Base-by-base conservation (phyloP, 2,113 vertebrate genomes). In the Nyctibius bracteatus region DNA sequence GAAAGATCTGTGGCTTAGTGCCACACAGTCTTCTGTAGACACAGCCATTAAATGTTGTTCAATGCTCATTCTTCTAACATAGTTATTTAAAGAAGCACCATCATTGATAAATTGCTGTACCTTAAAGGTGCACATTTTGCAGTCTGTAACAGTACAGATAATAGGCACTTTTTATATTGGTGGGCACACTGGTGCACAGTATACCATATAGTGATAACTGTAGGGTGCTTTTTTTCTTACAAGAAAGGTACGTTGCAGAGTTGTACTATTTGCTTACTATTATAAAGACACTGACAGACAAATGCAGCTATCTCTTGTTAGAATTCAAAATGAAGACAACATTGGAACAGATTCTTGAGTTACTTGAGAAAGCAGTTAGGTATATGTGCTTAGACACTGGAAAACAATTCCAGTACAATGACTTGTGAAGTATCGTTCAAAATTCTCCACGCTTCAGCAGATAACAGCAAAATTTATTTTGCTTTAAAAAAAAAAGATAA, bases 1-100 rank as follows among this genome's bases (percentile, higher is more conserved):
- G 83, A 96, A 94, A 43, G 77, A 80, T 92, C 86, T 20, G 18
- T 89, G 77, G 70, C 70, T 89, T 85, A 81, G 18, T 85, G 83
- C 57, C 58, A 39, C 39, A 28, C 55, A 67, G 12, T 81, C 44
- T 96, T 86, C 43, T 93, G 37, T 59, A 81, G 51, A 92, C 6
- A 14, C 61, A 95, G 52, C 65, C 59, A 14, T 93, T 96, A 91
- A 28, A 90, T 79, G 59, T 92, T 92, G 68, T 84, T 90, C 91
- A 86, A 86, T 85, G 54, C 31, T 87, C 20, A 41, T 93, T 84
- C 80, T 70, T 87, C 49, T 68, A 37, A 61, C 30, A 9, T 3
- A 74, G 77, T 81, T 94, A 92, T 92, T 95, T 96, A 81, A 95
- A 89, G 88, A 79, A 3, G 2, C 2, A 27, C 12, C n/a, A 39